A percentile compares a stretch with the other conserved stretches of the same genome.
Evolutionary conservation across 2,888 invertebrate species (phyloP).

Genomic region (Macrophya alboannulata): DNA sequence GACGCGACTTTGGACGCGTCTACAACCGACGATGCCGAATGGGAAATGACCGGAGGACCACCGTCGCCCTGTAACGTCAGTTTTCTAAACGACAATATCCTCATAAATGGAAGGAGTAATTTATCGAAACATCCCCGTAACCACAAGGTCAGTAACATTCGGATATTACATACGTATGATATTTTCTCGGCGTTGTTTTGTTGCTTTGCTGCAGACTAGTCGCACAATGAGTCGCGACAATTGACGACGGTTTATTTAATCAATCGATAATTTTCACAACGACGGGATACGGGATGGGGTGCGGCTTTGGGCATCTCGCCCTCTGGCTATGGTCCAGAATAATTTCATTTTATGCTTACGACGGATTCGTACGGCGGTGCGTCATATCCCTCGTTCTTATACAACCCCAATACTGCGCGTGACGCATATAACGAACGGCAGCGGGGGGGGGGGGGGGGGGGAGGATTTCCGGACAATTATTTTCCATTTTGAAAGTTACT

Average conservation of each 20-base stretch:
- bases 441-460: too few relatives aligned
- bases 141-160: conserved; percentile 82
- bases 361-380: conserved; percentile 16
- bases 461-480: not conserved
- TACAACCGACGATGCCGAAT: conserved; percentile 83
- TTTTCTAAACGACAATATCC: conserved; percentile 93
- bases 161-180: too few relatives aligned
- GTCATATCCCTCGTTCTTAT: conserved; percentile 1
- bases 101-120: conserved; percentile 95
- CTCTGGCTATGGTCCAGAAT: conserved; percentile 24
- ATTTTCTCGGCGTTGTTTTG: not conserved
- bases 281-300: not conserved
- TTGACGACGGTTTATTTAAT: not conserved
- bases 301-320: not conserved
- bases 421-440: conserved; percentile 38
- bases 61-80: conserved; percentile 92
- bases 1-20: conserved; percentile 84
- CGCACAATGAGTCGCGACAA: not conserved
- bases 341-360: not conserved
- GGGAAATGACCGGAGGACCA: conserved; percentile 83
- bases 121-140: conserved; percentile 85
- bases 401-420: conserved; percentile 8
- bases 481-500: not conserved
- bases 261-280: not conserved
- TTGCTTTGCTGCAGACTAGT: not conserved